phyloP scores from a whole-genome alignment of 30 jellyfish, hydroid and myxozoan genomes.

The Mastigias papua region DNA sequence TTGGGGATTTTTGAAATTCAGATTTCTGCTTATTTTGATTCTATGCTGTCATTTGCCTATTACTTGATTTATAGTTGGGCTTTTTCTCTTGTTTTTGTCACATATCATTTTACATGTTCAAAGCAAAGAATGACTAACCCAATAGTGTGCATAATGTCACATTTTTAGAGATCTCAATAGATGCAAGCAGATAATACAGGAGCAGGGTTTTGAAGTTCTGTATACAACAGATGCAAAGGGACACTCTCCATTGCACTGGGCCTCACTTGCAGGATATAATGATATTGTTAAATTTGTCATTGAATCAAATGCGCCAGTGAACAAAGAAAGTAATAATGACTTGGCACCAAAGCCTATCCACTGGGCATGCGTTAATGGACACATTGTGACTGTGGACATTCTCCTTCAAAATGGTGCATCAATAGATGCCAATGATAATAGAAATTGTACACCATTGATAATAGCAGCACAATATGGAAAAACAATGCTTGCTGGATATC shows the following conservation, averaged over 20 bases:
- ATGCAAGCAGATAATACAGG: conserved; percentile 73
- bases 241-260: conserved; percentile 98
- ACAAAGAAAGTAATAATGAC: conserved; percentile 86
- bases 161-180: conserved; percentile 83
- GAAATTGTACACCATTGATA: conserved; percentile 92
- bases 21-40: too few relatives aligned
- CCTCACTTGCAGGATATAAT: conserved; percentile 96
- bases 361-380: conserved; percentile 99
- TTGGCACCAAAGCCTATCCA: conserved; percentile 96
- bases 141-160: not conserved
- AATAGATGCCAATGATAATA: conserved; percentile 85
- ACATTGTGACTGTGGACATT: conserved; percentile 91
- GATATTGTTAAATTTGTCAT: conserved; percentile 83
- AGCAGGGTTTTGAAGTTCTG: conserved; percentile 77
- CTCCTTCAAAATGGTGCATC: conserved; percentile 91
- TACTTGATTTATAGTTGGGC: too few relatives aligned
- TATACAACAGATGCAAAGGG: conserved; percentile 90
- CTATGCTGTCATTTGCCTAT: too few relatives aligned
- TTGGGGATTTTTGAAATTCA: too few relatives aligned
- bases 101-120: too few relatives aligned
- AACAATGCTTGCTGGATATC: conserved; percentile 89
- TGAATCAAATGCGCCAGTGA: conserved; percentile 91
- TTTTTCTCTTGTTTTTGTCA: too few relatives aligned
- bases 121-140: too few relatives aligned
- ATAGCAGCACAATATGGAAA: conserved; percentile 96